phyloP scores from a whole-genome alignment of 2,113 vertebrate genomes.

The Peromyscus californicus region DNA sequence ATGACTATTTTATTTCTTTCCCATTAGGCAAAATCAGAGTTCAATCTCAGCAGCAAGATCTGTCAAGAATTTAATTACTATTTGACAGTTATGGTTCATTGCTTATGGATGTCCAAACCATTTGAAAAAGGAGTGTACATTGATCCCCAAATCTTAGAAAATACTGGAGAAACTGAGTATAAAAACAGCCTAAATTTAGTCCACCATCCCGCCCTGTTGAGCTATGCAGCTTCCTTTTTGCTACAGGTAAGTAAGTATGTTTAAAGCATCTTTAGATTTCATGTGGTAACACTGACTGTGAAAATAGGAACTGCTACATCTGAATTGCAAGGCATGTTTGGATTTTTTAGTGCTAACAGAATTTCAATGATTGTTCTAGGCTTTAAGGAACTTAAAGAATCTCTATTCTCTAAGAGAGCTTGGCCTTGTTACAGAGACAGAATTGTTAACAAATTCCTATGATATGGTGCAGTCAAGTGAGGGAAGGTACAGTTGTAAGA shows the following conservation, averaged over 20 bases:
- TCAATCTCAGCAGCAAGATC: constrained; percentile 91
- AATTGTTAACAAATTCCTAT: constrained; percentile 8
- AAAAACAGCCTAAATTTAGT: constrained; percentile 91
- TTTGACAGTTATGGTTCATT: constrained; percentile 91
- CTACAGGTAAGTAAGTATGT: constrained; percentile 89
- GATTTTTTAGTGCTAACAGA: constrained; percentile 37
- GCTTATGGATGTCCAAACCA: constrained; percentile 93
- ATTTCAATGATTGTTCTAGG: constrained; percentile 19
- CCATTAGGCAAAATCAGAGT: constrained; percentile 86
- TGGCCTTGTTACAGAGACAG: constrained; percentile 9
- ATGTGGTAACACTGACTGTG: not conserved
- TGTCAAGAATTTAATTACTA: constrained; percentile 94
- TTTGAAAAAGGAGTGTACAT: constrained; percentile 89
- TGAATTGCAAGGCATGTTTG: not conserved
- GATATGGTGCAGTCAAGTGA: not conserved
- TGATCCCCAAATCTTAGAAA: constrained; percentile 86
- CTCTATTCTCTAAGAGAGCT: not conserved
- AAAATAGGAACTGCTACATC: constrained; percentile 39
- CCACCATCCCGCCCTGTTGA: constrained; percentile 93
- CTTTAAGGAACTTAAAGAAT: constrained; percentile 6
- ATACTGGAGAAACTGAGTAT: constrained; percentile 84
- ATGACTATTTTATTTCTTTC: constrained; percentile 57
- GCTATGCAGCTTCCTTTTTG: constrained; percentile 91
- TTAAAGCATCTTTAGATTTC: constrained; percentile 49
- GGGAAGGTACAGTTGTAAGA: not conserved